phyloP scores from a whole-genome alignment of 2,113 vertebrate genomes.

The Crotalus horridus region DNA sequence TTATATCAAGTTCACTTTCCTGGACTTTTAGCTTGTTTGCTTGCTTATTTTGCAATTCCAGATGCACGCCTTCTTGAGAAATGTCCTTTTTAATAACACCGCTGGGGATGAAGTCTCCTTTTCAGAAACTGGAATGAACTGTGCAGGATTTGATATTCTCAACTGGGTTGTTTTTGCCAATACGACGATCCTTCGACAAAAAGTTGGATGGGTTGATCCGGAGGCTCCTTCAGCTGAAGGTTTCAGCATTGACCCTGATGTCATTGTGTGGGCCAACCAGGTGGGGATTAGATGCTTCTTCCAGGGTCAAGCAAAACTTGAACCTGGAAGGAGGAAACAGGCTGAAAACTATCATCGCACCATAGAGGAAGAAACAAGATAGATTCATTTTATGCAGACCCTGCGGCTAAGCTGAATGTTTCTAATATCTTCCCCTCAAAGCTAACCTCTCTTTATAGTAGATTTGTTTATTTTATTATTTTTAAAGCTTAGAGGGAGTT shows the following conservation, averaged over 20 bases:
- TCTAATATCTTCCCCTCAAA: too few relatives aligned
- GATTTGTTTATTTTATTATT: too few relatives aligned
- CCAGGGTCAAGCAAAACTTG: not conserved
- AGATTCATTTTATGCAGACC: not conserved
- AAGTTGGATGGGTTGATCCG: not conserved
- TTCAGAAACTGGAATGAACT: not conserved
- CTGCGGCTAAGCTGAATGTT: too few relatives aligned
- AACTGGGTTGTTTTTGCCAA: not conserved
- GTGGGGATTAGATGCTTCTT: not conserved
- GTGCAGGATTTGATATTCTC: too few relatives aligned
- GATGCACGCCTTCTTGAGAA: not conserved
- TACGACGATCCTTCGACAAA: not conserved
- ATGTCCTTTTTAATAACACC: not conserved
- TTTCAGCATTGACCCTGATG: not conserved
- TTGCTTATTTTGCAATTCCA: not conserved
- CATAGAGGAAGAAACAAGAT: not conserved
- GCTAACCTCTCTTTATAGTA: too few relatives aligned
- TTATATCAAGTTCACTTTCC: too few relatives aligned
- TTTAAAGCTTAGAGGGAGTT: too few relatives aligned
- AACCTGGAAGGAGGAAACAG: not conserved
- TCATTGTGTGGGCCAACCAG: not conserved
- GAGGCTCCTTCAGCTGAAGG: fast-evolving
- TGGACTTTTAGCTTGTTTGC: too few relatives aligned
- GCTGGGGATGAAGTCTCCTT: not conserved
- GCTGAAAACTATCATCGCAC: too few relatives aligned